A percentile compares a stretch with the other conserved stretches of the same genome.
Conservation (phyloP, 2,113 vertebrate species). For the Tor tambroides region DNA sequence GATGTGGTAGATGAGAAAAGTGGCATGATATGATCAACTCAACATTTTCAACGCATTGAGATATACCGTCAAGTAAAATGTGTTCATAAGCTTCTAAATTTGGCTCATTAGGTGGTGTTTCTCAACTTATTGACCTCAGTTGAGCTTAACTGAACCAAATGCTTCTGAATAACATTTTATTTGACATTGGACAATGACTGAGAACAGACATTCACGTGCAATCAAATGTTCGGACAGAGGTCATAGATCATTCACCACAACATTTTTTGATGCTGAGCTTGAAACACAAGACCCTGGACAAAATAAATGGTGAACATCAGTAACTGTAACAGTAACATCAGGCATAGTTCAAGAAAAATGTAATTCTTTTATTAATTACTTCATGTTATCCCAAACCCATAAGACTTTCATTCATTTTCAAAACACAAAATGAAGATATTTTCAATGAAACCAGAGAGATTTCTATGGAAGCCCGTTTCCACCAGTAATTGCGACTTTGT, state of each 20-base stretch:
- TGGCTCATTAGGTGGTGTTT: not conserved
- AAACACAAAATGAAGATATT: not conserved
- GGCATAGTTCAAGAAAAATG: not conserved
- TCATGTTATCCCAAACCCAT: not conserved
- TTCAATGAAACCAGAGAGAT: not conserved
- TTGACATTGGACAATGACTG: not conserved
- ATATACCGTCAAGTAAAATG: not conserved
- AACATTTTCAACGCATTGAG: not conserved
- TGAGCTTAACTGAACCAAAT: not conserved
- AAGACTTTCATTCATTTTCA: not conserved
- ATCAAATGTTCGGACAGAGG: not conserved
- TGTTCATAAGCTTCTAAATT: not conserved
- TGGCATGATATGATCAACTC: conserved; percentile 79
- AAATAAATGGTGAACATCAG: not conserved
- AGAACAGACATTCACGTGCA: not conserved
- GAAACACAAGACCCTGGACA: not conserved
- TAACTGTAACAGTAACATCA: not conserved
- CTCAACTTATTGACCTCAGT: not conserved
- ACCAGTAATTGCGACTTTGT: too few species aligned
- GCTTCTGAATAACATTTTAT: not conserved
- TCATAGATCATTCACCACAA: not conserved
- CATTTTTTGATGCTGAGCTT: not conserved
- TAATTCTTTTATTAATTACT: not conserved
- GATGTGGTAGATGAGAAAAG: conserved; percentile 82
- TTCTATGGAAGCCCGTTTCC: too few species aligned